phyloP scores from a whole-genome alignment of 2,113 vertebrate genomes.

The Zosterops pallidus region DNA sequence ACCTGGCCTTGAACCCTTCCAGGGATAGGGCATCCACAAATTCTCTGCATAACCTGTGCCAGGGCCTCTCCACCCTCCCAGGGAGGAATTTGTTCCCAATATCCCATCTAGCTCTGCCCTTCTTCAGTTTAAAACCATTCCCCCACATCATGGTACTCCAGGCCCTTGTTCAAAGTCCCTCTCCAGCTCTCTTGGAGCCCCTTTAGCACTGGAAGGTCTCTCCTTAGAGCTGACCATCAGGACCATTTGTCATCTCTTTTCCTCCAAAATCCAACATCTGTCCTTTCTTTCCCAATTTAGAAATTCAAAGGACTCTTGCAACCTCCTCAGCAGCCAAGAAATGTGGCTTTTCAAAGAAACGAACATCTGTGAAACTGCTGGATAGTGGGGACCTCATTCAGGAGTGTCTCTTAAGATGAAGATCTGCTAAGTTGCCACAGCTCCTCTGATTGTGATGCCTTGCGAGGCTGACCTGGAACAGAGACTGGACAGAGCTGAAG shows the following conservation, averaged over 20 bases:
- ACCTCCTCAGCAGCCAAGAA: background rate
- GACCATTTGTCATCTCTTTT: background rate
- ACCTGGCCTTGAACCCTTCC: background rate
- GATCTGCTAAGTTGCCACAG: background rate
- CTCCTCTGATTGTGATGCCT: background rate
- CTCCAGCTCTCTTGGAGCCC: background rate
- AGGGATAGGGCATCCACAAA: accelerated
- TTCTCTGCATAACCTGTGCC: background rate
- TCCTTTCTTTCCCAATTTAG: background rate
- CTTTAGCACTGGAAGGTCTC: background rate
- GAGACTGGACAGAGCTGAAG: background rate
- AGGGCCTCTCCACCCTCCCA: background rate
- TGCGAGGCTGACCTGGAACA: background rate
- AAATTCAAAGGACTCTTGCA: background rate
- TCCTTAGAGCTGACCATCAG: background rate
- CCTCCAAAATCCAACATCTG: background rate
- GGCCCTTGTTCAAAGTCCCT: background rate
- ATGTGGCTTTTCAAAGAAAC: background rate
- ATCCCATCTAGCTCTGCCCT: background rate
- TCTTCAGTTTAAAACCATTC: background rate
- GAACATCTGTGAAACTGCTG: background rate
- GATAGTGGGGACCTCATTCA: background rate
- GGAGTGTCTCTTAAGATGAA: background rate
- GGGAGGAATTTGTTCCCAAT: background rate
- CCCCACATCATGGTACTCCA: background rate